Base-by-base conservation (phyloP, 2,113 vertebrate genomes). In the Larimichthys polyactis region DNA sequence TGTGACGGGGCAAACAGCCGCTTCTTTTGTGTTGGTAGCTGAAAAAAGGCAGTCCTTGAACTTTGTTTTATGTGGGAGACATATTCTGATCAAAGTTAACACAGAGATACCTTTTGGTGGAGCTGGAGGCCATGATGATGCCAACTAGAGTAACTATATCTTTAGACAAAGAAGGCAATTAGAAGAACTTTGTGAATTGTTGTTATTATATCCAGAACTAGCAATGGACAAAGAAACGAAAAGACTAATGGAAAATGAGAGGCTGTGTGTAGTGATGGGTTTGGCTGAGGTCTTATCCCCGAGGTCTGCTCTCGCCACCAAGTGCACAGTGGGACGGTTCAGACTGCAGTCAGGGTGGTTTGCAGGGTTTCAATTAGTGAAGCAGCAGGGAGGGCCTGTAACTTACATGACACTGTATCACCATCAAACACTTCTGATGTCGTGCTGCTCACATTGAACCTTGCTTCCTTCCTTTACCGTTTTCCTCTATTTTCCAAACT, bases 311-410 rank as follows among this genome's bases (percentile, higher is more conserved):
- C 43, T 71, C 19, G 46, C 70, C 75, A 71, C 71, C 67, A 51
- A 78, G 64, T 15, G 67, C 79, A 79, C 77, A 71, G 79, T 74
- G 72, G 80, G 77, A 81, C 22, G 9, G 44, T 77, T 54, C 58
- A 77, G 71, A 64, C 67, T 59, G 71, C 72, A 64, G 75, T 70
- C 81, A 78, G 79, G 73, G 72, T 65, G 82, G 78, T 81, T 89
- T 64, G 62, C 49, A 80, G 83, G 76, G 75, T 76, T 87, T 79
- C 75, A 87, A 87, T 82, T 82, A 87, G 68, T 52, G 76, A 70
- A 84, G 76, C 75, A 79, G 82, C 72, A 76, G 82, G 79, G 64
- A 69, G 60, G 24, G 75, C 67, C 62, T 78, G 74, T 69, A 87
- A 87, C 84, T 69, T 68, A 78, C 71, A 79, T 65, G 81, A 70